phyloP scores from a whole-genome alignment of 92 coral and sea anemone genomes.

The Actinernus sp. region DNA sequence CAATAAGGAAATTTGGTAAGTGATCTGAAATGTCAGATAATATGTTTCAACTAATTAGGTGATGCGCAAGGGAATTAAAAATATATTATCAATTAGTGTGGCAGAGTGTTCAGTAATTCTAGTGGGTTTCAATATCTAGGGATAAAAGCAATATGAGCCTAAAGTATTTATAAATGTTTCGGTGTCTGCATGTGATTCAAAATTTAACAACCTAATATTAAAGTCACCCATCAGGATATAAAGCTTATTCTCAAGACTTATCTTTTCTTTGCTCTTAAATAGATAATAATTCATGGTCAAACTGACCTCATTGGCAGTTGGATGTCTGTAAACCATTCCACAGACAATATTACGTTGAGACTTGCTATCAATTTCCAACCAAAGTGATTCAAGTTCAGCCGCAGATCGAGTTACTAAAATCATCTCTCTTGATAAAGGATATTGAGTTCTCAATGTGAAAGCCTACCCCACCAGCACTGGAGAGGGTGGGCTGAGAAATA shows the following conservation, averaged over 20 bases:
- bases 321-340: conserved; percentile 52
- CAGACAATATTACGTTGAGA: conserved; percentile 46
- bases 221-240: conserved; percentile 51
- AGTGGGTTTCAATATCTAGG: conserved; percentile 58
- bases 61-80: too few species aligned
- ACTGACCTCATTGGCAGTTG: conserved; percentile 9
- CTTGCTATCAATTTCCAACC: conserved; percentile 46
- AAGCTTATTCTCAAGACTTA: conserved; percentile 24
- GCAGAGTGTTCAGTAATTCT: too few species aligned
- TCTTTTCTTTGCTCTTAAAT: conserved; percentile 20
- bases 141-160: conserved; percentile 42
- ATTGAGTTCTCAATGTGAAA: conserved; percentile 36
- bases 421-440: conserved; percentile 13
- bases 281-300: conserved; percentile 7
- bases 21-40: too few species aligned
- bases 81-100: too few species aligned
- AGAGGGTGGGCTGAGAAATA: conserved; percentile 21
- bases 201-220: conserved; percentile 25
- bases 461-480: conserved; percentile 62
- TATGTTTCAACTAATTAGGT: too few species aligned
- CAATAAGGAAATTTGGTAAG: too few species aligned
- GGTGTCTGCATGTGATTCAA: too few species aligned
- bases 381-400: conserved; percentile 41
- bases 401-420: conserved; percentile 12
- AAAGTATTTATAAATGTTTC: conserved; percentile 21